Evolutionary conservation across 2,888 invertebrate species (phyloP), one percentile per base, ranked within the genome.

Genomic region (Nycteola revayana): DNA sequence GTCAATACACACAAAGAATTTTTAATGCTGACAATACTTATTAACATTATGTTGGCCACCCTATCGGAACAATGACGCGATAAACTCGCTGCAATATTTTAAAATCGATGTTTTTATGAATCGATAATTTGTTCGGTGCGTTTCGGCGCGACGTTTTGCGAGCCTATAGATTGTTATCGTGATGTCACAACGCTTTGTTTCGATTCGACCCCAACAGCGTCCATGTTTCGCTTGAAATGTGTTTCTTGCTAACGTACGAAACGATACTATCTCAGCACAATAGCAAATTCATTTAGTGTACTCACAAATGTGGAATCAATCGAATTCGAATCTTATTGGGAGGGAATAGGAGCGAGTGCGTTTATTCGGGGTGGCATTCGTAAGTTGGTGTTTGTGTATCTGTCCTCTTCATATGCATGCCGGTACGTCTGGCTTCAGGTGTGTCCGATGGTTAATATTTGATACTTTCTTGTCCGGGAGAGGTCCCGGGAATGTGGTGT

Each of bases 21-120:
- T 46, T 44, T 52, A 55, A 48, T 46, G 38, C 24, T 43, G 36
- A 38, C 51, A 40, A 43, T 42, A 28, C 45, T 50, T 55, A 52
- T 44, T 54, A 54, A 50, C 45, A 49, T 50, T 48, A 42, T 31
- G 40, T 48, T 75, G 75, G 78, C 67, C 74, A 78, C 77, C 82
- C 84, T 73, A 78, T 70, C 67, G 56, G 66, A 77, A 77, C 80
- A 77, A 82, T 78, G 80, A 80, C 76, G 74, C 83, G 78, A 77
- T 69, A 75, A 75, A 66, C 74, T 68, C 68, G 64, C 74, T 62
- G 77, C 75, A 77, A 84, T 85, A 85, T 82, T 84, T 86, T 81
- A 81, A 79, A 83, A 86, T 84, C 85, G 82, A 86, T 87, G 85
- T 87, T 88, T 86, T 87, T 86, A 86, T 86, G 85, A 87, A 87